Evolutionary conservation across 2,888 invertebrate species (phyloP).

Genomic region (Epinotia bilunana): DNA sequence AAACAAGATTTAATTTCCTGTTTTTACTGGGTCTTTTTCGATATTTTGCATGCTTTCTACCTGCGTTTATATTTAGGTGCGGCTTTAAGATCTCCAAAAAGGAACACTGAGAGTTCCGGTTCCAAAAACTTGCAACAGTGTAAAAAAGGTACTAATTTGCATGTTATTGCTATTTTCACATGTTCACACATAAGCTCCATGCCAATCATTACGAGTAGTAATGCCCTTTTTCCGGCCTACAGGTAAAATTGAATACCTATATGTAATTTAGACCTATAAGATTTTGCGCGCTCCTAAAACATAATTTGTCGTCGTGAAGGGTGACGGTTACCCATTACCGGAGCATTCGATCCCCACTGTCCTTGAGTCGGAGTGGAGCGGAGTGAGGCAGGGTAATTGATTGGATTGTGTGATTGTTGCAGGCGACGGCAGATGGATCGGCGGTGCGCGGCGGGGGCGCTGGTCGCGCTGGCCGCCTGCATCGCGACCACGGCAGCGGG

Average conservation of each 20-base stretch:
- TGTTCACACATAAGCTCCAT: no score
- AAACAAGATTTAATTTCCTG: slow-evolving; percentile 1
- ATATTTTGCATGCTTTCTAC: slow-evolving; percentile 27
- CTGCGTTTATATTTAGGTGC: slow-evolving; percentile 35
- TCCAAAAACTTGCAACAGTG: not conserved
- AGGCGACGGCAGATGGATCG: slow-evolving; percentile 81
- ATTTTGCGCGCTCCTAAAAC: slow-evolving; percentile 18
- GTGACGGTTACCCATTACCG: slow-evolving; percentile 41
- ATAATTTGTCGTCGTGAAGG: slow-evolving; percentile 32
- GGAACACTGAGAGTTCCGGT: not conserved
- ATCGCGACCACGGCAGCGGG: slow-evolving; percentile 78
- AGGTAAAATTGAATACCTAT: no score
- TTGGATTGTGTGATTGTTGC: slow-evolving; percentile 69
- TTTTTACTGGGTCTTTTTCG: not conserved
- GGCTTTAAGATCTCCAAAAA: not conserved
- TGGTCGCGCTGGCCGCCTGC: slow-evolving; percentile 82
- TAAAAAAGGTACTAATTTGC: not conserved
- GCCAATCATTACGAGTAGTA: no score
- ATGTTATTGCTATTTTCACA: not conserved
- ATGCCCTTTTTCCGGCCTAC: no score
- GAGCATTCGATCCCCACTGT: slow-evolving; percentile 41
- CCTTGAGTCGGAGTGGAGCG: slow-evolving; percentile 40
- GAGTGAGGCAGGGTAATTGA: slow-evolving; percentile 55
- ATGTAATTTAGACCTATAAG: not conserved
- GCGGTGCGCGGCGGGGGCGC: slow-evolving; percentile 82